Evolutionary conservation across 1,140 invertebrate genomes (phyloP).

Genomic region (Saccostrea echinata): DNA sequence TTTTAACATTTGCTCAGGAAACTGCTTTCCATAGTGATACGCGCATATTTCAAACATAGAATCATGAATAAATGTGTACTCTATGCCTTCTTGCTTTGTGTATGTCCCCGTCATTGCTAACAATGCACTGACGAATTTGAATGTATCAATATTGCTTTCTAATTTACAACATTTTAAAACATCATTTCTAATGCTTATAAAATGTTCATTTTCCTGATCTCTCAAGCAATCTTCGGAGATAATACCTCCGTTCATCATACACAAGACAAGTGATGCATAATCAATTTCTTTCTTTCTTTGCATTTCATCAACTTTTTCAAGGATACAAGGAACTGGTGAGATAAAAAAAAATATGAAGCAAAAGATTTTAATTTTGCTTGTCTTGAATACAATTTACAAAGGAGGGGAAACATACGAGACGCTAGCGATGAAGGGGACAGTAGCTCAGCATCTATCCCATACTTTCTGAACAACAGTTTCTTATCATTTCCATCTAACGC

Average conservation of each 20-base stretch:
- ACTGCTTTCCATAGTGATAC: not conserved
- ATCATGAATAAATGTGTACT: not conserved
- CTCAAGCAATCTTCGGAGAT: not conserved
- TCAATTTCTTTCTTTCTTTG: not conserved
- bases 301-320: not conserved
- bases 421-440: not conserved
- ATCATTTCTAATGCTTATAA: not conserved
- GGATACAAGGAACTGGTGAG: not conserved
- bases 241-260: not conserved
- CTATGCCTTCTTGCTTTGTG: not conserved
- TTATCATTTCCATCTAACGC: not conserved
- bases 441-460: not conserved
- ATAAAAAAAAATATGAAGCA: not conserved
- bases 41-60: not conserved
- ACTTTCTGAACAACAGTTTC: not conserved
- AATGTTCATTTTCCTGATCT: not conserved
- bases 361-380: not conserved
- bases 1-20: not conserved
- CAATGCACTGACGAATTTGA: not conserved
- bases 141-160: not conserved
- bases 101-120: not conserved
- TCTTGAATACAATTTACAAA: not conserved
- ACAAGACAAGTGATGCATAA: not conserved
- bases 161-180: not conserved
- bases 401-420: not conserved